Conservation (phyloP, 30 jellyfish, hydroid and myxozoan species). For the Turritopsis dohrnii region DNA sequence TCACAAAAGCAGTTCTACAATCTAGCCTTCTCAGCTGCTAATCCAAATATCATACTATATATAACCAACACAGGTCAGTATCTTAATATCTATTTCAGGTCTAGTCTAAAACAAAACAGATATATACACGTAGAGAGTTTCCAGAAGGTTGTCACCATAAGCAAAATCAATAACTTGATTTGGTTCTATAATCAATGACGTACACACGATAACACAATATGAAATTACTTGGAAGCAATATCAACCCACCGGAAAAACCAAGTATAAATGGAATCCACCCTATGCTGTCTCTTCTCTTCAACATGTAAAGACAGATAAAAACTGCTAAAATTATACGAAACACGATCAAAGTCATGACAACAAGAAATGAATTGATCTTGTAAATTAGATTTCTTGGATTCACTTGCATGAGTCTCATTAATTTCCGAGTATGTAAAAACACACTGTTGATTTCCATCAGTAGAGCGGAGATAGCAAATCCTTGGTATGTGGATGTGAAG, state of each 20-base stretch:
- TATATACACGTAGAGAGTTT: too few species aligned
- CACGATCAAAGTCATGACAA: not conserved
- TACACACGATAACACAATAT: not conserved
- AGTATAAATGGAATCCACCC: not conserved
- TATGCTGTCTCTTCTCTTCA: not conserved
- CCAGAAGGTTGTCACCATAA: too few species aligned
- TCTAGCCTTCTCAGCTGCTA: too few species aligned
- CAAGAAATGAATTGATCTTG: not conserved
- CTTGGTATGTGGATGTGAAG: not conserved
- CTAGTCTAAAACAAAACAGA: too few species aligned
- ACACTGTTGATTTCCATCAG: conserved; percentile 32
- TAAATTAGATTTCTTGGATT: not conserved
- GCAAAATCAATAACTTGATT: not conserved
- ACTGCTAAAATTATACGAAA: not conserved
- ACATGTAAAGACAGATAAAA: not conserved
- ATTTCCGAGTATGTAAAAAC: conserved; percentile 13
- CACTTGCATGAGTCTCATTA: not conserved
- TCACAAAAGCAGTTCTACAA: too few species aligned
- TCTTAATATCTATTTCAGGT: too few species aligned
- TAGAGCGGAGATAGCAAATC: conserved; percentile 18
- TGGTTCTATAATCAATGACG: not conserved
- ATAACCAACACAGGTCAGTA: too few species aligned
- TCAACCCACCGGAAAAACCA: not conserved
- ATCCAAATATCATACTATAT: too few species aligned
- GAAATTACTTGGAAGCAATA: not conserved